A percentile compares a stretch with the other conserved stretches of the same genome.
These are phyloP conservation scores for Limanda limanda DNA, from an alignment of 2,113 vertebrate species.

Conservation along the genomic window DNA sequence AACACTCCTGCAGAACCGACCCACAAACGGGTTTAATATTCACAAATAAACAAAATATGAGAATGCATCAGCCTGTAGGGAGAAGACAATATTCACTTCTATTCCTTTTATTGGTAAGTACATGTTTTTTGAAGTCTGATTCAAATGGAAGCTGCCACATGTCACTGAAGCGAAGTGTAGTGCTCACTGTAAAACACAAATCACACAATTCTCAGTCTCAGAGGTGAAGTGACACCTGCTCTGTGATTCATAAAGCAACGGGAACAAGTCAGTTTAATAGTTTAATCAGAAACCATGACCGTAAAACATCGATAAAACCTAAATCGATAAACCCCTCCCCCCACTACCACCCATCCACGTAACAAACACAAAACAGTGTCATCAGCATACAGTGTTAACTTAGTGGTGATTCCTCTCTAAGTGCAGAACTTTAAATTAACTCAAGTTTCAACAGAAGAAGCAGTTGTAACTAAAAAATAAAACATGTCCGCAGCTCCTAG, in stretches of 20 bases:
- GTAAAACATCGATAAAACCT: slow-evolving; percentile 58
- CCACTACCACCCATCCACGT: slow-evolving; percentile 27
- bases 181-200: slow-evolving; percentile 81
- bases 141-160: slow-evolving; percentile 81
- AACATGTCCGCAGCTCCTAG: slow-evolving; percentile 14
- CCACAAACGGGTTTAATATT: slow-evolving; percentile 35
- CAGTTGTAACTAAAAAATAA: slow-evolving; percentile 25
- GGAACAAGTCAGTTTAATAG: slow-evolving; percentile 67
- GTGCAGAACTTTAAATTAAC: slow-evolving; percentile 49
- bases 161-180: slow-evolving; percentile 80
- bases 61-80: slow-evolving; percentile 55
- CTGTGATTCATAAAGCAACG: slow-evolving; percentile 72
- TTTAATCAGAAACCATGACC: slow-evolving; percentile 65
- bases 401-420: slow-evolving; percentile 61
- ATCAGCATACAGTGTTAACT: slow-evolving; percentile 75
- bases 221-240: slow-evolving; percentile 75
- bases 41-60: slow-evolving; percentile 46
- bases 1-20: slow-evolving; percentile 13
- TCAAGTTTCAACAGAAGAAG: slow-evolving; percentile 49
- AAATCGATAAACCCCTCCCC: slow-evolving; percentile 42
- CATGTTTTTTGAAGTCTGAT: slow-evolving; percentile 67
- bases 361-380: slow-evolving; percentile 74
- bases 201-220: slow-evolving; percentile 78
- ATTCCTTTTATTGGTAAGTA: slow-evolving; percentile 70
- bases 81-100: slow-evolving; percentile 66